Evolutionary conservation across 1,140 invertebrate species (phyloP), one percentile per base, ranked within the genome.

Genomic region (Caenorhabditis latens): DNA sequence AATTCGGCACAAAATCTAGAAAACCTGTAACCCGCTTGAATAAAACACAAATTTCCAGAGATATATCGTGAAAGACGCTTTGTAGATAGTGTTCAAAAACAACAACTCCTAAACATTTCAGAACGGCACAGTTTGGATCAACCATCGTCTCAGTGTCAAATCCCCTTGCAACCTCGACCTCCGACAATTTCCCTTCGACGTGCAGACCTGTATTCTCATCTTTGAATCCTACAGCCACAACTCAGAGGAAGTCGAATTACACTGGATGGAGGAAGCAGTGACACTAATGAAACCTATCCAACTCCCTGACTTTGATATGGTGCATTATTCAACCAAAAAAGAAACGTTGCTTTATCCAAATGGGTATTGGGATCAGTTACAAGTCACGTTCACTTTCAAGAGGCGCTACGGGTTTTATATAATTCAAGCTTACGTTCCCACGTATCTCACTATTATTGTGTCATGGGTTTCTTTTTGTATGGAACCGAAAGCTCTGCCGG

Each of bases 371-470:
- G 91, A 91, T 89, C 89, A 91, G 84, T 86, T 87, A 42, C 75
- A 88, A 84, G 89, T 90, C 16, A 67, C 83, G 14, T 92, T 92
- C 84, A 92, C 90, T 42, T 92, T 92, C 86, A 92, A 92, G 84
- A 90, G 91, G n/a, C 88, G 91, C 19, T 92, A 92, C 71, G 91
- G 91, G 14, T 92, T 92, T 58, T 92, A 92, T 82, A 92, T 92
- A 58, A 87, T 92, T 42, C 91, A 92, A 83, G 91, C 92, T 0
- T 92, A 92, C 82, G 90, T 92, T 14, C 91, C 91, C 14, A 92
- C 91, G 0, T 91, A 91, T 86, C 79, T 92, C 24, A 90, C 90
- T 9, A 90, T 92, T 55, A 91, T 92, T 61, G 91, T 92, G 32
- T 87, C 84, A 5, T 92, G 91, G 91, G 91, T 92, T 16, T 87